phyloP scores from a whole-genome alignment of 2,797 vertebrate genomes.

The Phrynocephalus vlangalii region DNA sequence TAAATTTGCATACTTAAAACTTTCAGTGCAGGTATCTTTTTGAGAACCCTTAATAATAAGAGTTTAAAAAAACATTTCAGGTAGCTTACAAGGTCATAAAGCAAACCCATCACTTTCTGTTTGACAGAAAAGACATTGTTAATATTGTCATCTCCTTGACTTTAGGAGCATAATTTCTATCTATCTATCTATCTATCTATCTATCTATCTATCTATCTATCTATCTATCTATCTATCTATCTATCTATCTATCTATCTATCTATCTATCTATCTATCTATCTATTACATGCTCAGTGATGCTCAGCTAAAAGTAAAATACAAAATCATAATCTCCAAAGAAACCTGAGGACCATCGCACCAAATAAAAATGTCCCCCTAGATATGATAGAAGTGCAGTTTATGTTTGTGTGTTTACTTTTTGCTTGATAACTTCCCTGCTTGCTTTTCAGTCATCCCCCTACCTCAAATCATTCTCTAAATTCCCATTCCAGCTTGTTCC shows the following conservation, averaged over 20 bases:
- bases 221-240: too few species aligned
- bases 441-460: background rate
- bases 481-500: background rate
- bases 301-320: background rate
- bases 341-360: background rate
- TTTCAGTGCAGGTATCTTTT: background rate
- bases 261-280: background rate
- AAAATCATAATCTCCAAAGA: background rate
- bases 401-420: too few species aligned
- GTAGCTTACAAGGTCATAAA: background rate
- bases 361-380: background rate
- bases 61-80: background rate
- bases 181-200: background rate
- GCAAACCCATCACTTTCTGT: background rate
- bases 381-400: background rate
- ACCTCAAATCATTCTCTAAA: background rate
- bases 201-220: background rate
- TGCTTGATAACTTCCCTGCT: background rate
- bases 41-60: background rate
- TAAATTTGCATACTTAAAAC: conserved; percentile 34
- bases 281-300: background rate
- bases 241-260: too few species aligned
- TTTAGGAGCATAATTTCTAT: background rate
- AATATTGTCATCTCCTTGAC: background rate
- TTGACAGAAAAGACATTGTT: background rate